Evolutionary conservation across 2,888 invertebrate genomes (phyloP), one percentile per base, ranked within the genome.

Genomic region (Diaprepes abbreviatus): DNA sequence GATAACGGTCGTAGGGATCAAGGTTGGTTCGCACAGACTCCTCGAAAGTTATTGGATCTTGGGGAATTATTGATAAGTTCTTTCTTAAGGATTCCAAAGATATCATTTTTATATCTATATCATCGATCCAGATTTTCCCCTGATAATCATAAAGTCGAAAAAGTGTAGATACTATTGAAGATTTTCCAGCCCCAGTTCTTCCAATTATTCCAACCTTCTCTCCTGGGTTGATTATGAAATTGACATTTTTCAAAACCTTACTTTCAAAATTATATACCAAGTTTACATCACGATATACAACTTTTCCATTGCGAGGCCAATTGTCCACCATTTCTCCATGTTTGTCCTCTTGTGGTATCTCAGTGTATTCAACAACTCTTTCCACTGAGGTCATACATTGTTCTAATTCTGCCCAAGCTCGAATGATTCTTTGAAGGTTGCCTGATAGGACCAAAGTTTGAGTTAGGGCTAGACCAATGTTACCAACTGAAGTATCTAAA

Each of bases 321-420:
- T 88, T 86, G 5, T 87, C 84, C 16, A 89, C 88, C 36, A 91
- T 91, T 76, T 50, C 14, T 3, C 79, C 80, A 7, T 31, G 31
- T 1, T 57, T 60, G 5, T 72, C 52, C 74, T 85, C 85, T 12
- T 78, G 75, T 67, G 85, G 82, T 10, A 90, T 77, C 16, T 86
- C 80, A 0, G 86, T 77, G 60, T 83, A 82, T 72, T 82, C 83
- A 38, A 79, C 48, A 0, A 93, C 88, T 82, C 96, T 89, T 84
- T 97, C 97, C 0, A 97, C 95, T 6, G 93, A 92, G 3, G 93
- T 94, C 94, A 94, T 93, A 74, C 90, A 91, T 79, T 93, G 94
- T 82, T 83, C 83, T 14, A 80, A 82, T 82, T 96, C 96, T 0
- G 96, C 93, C 75, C 94, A 94, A 82, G 95, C 95, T 3, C 96